Percentiles rank a stretch among this genome's conserved stretches.
These are phyloP conservation scores for Kryptopterus vitreolus DNA, from an alignment of 2,797 vertebrate species.

Conservation along the genomic window DNA sequence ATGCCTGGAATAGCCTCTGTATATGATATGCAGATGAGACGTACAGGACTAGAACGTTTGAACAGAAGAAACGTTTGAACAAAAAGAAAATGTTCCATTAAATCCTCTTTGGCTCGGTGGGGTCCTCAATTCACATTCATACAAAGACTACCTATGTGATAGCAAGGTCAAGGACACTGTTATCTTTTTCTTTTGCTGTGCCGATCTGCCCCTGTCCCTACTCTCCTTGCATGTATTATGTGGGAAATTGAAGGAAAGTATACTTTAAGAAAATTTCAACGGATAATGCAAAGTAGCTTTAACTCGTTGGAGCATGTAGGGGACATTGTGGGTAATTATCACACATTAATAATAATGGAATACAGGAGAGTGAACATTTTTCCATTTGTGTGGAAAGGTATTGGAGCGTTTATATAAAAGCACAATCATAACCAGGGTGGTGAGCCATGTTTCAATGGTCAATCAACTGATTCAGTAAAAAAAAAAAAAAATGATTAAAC, in stretches of 20 bases:
- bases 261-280: background rate
- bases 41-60: background rate
- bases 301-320: background rate
- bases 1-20: background rate
- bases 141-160: slow-evolving; percentile 7
- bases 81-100: background rate
- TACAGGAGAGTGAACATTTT: background rate
- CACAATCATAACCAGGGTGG: slow-evolving; percentile 1
- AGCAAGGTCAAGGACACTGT: slow-evolving; percentile 23
- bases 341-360: background rate
- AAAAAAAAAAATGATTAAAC: background rate
- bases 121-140: background rate
- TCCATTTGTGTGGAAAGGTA: background rate
- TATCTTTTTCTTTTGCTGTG: slow-evolving; percentile 12
- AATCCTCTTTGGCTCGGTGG: background rate
- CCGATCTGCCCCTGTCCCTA: slow-evolving; percentile 22
- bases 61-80: background rate
- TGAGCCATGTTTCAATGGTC: background rate
- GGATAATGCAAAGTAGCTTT: background rate
- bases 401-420: no score
- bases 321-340: slow-evolving; percentile 8
- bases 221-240: slow-evolving; percentile 25
- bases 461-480: background rate
- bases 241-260: slow-evolving; percentile 4
- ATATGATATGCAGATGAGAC: slow-evolving; percentile 1